Evolutionary conservation across 2,888 invertebrate genomes (phyloP).

Genomic region (Thymelicus acteon): DNA sequence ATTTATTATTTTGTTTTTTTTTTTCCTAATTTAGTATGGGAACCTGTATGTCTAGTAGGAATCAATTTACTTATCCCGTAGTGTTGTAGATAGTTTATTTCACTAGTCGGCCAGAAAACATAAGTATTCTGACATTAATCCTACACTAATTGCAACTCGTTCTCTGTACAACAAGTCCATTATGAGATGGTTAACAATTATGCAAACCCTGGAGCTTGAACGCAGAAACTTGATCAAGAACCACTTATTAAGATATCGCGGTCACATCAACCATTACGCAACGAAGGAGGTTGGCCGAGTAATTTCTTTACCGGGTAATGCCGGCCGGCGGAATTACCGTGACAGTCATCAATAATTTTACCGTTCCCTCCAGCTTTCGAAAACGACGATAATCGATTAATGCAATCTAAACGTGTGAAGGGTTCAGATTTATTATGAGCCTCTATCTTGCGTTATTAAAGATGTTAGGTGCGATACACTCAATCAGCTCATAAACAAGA

Average conservation of each 20-base stretch:
- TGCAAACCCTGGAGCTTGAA: conserved; percentile 65
- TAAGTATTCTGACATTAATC: too few species aligned
- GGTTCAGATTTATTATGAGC: conserved; percentile 38
- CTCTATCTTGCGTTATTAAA: conserved; percentile 37
- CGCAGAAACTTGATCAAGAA: conserved; percentile 72
- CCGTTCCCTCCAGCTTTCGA: conserved; percentile 61
- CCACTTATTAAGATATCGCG: conserved; percentile 82
- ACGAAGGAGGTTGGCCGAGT: conserved; percentile 54
- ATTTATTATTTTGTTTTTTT: too few species aligned
- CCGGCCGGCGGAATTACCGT: conserved; percentile 62
- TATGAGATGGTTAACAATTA: conserved; percentile 71
- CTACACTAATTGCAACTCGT: background rate
- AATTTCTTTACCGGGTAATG: conserved; percentile 66
- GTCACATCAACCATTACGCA: conserved; percentile 76
- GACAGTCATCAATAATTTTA: conserved; percentile 76
- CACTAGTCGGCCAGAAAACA: background rate
- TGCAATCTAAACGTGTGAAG: conserved; percentile 39
- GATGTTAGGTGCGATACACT: conserved; percentile 39
- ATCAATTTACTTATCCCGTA: too few species aligned
- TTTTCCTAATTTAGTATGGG: too few species aligned
- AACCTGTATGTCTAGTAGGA: too few species aligned
- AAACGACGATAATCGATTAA: conserved; percentile 66
- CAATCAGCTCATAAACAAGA: conserved; percentile 32
- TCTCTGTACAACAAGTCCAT: conserved; percentile 8
- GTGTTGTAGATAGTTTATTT: too few species aligned